A percentile compares a stretch with the other conserved stretches of the same genome.
Conservation (phyloP, 2,797 vertebrate genomes). For the Macropodus opercularis region DNA sequence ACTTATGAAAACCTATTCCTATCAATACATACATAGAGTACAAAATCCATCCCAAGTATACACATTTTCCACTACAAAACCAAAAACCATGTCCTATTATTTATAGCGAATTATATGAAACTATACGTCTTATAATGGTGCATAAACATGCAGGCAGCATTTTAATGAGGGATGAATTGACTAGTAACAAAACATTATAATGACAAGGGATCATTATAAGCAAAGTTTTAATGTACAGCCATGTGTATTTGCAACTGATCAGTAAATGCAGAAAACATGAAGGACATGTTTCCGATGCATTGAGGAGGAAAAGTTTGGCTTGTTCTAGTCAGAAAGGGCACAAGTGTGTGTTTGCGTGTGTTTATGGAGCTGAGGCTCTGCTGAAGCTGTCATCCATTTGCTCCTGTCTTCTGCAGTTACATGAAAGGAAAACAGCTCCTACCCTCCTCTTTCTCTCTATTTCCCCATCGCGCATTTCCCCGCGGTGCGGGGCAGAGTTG, state of each 20-base stretch:
- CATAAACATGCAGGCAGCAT: background rate
- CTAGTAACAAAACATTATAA: too few relatives aligned
- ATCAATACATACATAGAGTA: too few relatives aligned
- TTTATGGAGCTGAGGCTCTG: slow-evolving; percentile 49
- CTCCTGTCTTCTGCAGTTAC: slow-evolving; percentile 62
- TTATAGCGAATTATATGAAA: too few relatives aligned
- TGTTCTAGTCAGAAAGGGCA: slow-evolving; percentile 28
- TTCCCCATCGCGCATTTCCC: slow-evolving; percentile 52
- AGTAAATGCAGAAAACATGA: slow-evolving; percentile 22
- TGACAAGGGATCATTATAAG: background rate
- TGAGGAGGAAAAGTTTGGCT: slow-evolving; percentile 40
- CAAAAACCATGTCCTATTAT: too few relatives aligned
- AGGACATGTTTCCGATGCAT: slow-evolving; percentile 22
- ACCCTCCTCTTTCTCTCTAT: slow-evolving; percentile 39
- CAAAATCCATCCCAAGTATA: too few relatives aligned
- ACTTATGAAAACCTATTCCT: too few relatives aligned
- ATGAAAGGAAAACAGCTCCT: slow-evolving; percentile 65
- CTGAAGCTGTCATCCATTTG: slow-evolving; percentile 66
- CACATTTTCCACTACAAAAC: too few relatives aligned
- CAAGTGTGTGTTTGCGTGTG: slow-evolving; percentile 22
- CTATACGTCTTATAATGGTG: background rate
- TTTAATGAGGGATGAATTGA: background rate
- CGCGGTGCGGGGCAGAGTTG: slow-evolving; percentile 45
- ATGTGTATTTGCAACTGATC: slow-evolving; percentile 6
- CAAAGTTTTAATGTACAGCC: too few relatives aligned